Percentiles rank a stretch among this genome's conserved stretches.
Conservation (phyloP, 2,888 invertebrate genomes). For the Leptarthrus brevirostris region DNA sequence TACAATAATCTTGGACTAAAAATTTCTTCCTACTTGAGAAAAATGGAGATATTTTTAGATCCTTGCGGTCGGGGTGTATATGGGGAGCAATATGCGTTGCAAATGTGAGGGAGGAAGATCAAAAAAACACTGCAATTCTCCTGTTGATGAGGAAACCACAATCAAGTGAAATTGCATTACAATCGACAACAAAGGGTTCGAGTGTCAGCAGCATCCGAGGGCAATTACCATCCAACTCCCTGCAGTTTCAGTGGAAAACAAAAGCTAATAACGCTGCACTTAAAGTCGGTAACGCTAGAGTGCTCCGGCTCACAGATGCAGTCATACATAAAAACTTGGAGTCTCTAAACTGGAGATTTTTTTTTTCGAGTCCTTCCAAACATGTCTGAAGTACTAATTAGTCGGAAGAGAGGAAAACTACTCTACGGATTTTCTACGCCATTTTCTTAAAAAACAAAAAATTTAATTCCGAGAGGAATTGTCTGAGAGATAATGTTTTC, state of each 20-base stretch:
- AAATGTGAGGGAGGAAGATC: conserved; percentile 35
- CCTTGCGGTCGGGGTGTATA: neutral
- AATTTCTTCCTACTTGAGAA: conserved; percentile 26
- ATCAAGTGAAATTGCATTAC: conserved; percentile 31
- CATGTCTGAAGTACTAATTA: conserved; percentile 1
- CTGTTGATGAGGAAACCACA: conserved; percentile 9
- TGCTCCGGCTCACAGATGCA: neutral
- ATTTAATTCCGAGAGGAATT: too few relatives aligned
- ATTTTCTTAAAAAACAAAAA: too few relatives aligned
- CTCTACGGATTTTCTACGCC: neutral
- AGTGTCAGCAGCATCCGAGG: conserved; percentile 36
- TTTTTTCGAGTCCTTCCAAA: neutral
- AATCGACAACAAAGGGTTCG: conserved; percentile 38
- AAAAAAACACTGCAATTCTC: conserved; percentile 28
- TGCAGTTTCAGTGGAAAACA: conserved; percentile 34
- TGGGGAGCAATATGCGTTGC: neutral
- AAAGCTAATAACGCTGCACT: conserved; percentile 41
- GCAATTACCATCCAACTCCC: conserved; percentile 30
- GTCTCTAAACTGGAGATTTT: neutral
- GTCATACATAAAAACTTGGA: neutral
- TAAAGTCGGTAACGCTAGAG: neutral
- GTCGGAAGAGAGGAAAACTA: neutral
- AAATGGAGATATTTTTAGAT: conserved; percentile 37
- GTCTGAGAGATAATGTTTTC: too few relatives aligned
- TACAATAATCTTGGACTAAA: conserved; percentile 21